A percentile compares a stretch with the other conserved stretches of the same genome.
These are phyloP conservation scores for Harmothoe impar DNA, from an alignment of 2,888 invertebrate species.

Conservation along the genomic window DNA sequence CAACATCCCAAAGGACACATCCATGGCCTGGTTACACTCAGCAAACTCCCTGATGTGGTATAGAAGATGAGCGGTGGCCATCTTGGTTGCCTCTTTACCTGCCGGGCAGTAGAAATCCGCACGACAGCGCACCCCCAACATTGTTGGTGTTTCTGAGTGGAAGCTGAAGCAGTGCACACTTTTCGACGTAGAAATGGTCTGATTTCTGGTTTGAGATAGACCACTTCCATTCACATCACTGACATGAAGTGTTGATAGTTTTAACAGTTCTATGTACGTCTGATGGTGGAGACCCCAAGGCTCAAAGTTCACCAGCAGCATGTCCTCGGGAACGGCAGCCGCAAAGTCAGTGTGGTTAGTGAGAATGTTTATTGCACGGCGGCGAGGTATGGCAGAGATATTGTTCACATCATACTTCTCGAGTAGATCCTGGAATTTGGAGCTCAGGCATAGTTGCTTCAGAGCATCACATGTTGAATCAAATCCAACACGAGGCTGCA, in stretches of 20 bases:
- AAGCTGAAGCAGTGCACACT: neutral
- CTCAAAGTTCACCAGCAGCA: neutral
- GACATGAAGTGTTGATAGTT: neutral
- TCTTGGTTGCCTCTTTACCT: neutral
- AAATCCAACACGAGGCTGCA: neutral
- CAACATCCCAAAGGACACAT: neutral
- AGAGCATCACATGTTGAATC: neutral
- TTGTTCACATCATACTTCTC: neutral
- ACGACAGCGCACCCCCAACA: neutral
- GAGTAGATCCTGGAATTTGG: neutral
- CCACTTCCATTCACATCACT: too few species aligned
- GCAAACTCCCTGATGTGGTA: neutral
- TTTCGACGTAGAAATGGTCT: too few species aligned
- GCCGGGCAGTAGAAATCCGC: neutral
- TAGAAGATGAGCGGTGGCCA: neutral
- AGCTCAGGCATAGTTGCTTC: neutral
- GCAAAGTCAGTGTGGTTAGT: neutral
- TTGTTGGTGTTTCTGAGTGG: neutral
- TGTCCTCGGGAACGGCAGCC: neutral
- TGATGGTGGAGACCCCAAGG: neutral
- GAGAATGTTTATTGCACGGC: neutral
- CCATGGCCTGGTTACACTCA: neutral
- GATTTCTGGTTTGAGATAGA: too few species aligned
- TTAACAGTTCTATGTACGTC: neutral
- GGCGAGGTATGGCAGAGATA: neutral